Percentiles rank a stretch among this genome's conserved stretches.
Evolutionary conservation across 2,888 invertebrate genomes (phyloP).

Genomic region (Lacanobia wlatinum): DNA sequence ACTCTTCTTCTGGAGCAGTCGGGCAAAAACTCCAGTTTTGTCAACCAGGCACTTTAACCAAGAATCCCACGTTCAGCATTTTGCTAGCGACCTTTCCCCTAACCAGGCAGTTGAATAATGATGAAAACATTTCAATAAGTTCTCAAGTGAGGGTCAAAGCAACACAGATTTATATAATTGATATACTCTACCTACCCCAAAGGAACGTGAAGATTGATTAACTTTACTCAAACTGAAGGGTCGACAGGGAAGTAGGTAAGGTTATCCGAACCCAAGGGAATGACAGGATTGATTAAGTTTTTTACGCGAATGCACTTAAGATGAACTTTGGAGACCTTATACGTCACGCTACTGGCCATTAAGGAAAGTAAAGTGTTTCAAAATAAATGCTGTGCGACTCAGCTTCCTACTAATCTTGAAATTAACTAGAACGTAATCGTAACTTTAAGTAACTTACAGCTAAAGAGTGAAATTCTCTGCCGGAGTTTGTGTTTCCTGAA

Average conservation of each 20-base stretch:
- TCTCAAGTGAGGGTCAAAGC: background rate
- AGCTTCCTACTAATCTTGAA: too few relatives aligned
- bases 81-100: background rate
- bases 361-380: too few relatives aligned
- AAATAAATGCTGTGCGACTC: too few relatives aligned
- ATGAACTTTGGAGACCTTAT: background rate
- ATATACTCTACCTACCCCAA: conserved; percentile 14
- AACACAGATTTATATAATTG: background rate
- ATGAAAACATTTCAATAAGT: background rate
- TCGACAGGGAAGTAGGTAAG: background rate
- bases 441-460: too few relatives aligned
- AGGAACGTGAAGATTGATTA: conserved; percentile 36
- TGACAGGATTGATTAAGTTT: conserved; percentile 36
- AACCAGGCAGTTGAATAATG: background rate
- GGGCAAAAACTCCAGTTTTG: too few relatives aligned
- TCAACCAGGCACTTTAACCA: background rate
- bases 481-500: too few relatives aligned
- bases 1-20: too few relatives aligned
- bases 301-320: conserved; percentile 10
- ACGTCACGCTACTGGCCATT: background rate
- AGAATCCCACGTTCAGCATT: background rate
- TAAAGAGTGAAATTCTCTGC: too few relatives aligned
- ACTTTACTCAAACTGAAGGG: background rate
- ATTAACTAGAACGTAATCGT: too few relatives aligned
- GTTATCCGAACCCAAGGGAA: conserved; percentile 15